These are phyloP conservation scores for Steinernema feltiae DNA, from an alignment of 1,140 invertebrate species.

Conservation along the genomic window DNA sequence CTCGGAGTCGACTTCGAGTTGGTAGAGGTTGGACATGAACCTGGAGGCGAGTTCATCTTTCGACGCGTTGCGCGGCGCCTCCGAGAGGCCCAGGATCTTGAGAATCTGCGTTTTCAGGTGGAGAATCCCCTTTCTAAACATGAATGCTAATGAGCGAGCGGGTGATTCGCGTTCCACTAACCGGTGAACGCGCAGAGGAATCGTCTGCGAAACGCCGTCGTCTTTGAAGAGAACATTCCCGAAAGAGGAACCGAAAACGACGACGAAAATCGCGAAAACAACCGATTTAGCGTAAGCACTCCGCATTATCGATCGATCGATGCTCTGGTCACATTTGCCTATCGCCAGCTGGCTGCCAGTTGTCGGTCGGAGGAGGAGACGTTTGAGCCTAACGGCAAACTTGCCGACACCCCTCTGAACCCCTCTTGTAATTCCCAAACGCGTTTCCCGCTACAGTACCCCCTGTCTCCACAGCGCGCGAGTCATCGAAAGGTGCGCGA, in stretches of 20 bases:
- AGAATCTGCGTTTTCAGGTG: neutral
- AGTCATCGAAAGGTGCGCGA: no score
- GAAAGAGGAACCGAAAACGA: neutral
- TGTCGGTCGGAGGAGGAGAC: neutral
- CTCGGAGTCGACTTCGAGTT: neutral
- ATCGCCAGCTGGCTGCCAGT: neutral
- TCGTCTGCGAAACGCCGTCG: conserved; percentile 3
- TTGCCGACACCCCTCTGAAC: neutral
- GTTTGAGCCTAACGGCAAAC: conserved; percentile 6
- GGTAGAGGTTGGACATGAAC: conserved; percentile 2
- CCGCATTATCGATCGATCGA: conserved; percentile 11
- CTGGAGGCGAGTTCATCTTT: neutral
- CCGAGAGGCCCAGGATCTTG: neutral
- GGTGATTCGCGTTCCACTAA: no score
- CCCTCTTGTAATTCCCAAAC: conserved; percentile 8
- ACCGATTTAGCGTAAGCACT: neutral
- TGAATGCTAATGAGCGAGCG: neutral
- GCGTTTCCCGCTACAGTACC: neutral
- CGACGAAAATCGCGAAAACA: neutral
- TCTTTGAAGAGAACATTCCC: neutral
- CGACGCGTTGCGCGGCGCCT: neutral
- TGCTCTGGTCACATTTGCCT: neutral
- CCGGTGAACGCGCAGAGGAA: neutral
- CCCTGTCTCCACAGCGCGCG: no score
- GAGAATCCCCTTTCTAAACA: neutral